Base-by-base conservation (phyloP, 1,140 invertebrate species). In the Drosophila santomea region DNA sequence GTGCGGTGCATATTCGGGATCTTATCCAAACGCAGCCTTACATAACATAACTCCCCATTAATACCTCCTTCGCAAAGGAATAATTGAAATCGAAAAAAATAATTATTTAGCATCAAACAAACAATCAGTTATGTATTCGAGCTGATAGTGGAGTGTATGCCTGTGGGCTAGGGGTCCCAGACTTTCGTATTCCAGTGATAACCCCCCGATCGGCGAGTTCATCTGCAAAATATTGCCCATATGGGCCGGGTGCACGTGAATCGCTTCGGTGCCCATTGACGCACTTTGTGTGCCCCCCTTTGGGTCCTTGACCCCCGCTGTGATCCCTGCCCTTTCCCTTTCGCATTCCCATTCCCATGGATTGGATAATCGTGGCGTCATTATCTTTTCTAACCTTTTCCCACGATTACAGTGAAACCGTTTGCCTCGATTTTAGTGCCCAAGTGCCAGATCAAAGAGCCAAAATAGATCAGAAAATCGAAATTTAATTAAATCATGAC, bases 401-500 rank as follows among this genome's bases (percentile, higher is more conserved):
- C 77, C 69, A 83, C 71, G 74, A 71, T 62, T 59, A 55, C 63
- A 39, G 64, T 68, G 32, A 68, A 66, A 32, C 38, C 38, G 44
- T 64, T 68, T 64, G 38, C 36, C 60, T 56, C 44, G 59, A 54
- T 17, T 54, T 47, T 41, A 35, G 74, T 56, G 74, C 39, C 45
- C 38, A 58, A 78, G 74, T 56, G 74, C 45, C 44, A 74, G 73
- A 78, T 78, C 69, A 74, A 69, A 79, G 75, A 74, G 61, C 61
- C 57, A 82, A 86, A 88, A 86, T 86, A 86, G 83, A 77, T 50
- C 62, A 82, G 67, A 32, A 43, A 83, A 76, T 72, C 71, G 74
- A 78, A 83, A 77, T 89, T 86, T 51, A 88, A 88, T 88, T 77
- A 77, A 88, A 83, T 88, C 79, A 89, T 88, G 83, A 88, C 84